phyloP scores from a whole-genome alignment of 2,113 vertebrate species.

The Hassar affinis region DNA sequence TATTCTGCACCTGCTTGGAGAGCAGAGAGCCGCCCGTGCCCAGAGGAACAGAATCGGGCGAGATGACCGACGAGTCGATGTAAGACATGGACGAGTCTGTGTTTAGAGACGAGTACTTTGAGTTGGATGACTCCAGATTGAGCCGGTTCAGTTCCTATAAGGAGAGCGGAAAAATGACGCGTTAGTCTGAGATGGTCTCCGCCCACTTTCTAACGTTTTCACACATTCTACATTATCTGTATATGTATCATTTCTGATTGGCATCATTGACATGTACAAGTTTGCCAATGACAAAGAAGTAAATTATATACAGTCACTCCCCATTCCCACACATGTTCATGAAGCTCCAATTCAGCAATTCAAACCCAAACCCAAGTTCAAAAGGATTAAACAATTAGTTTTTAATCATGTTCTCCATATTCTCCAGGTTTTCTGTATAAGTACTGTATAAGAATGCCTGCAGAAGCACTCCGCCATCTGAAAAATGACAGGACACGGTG shows the following conservation, averaged over 20 bases:
- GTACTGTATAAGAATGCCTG: not conserved
- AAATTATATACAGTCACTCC: not conserved
- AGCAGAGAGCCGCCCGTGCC: constrained; percentile 84
- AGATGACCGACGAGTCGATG: constrained; percentile 93
- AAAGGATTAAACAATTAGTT: not conserved
- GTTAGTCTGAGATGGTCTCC: not conserved
- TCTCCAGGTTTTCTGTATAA: not conserved
- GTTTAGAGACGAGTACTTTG: constrained; percentile 84
- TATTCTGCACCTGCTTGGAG: constrained; percentile 91
- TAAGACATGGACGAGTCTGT: constrained; percentile 93
- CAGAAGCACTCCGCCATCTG: not conserved
- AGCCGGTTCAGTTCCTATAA: constrained; percentile 93
- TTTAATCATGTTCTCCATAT: not conserved
- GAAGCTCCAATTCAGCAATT: not conserved
- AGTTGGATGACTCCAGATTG: constrained; percentile 96
- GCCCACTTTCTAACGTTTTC: not conserved
- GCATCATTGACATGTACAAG: not conserved
- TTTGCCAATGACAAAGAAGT: not conserved
- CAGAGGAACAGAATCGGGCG: constrained; percentile 85
- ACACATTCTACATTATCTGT: not conserved
- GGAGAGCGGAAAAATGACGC: not conserved
- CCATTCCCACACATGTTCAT: no score
- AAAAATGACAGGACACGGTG: not conserved
- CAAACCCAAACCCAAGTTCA: no score
- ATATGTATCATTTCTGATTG: not conserved